Evolutionary conservation across 2,888 invertebrate genomes (phyloP).

Genomic region (Phortica magna): DNA sequence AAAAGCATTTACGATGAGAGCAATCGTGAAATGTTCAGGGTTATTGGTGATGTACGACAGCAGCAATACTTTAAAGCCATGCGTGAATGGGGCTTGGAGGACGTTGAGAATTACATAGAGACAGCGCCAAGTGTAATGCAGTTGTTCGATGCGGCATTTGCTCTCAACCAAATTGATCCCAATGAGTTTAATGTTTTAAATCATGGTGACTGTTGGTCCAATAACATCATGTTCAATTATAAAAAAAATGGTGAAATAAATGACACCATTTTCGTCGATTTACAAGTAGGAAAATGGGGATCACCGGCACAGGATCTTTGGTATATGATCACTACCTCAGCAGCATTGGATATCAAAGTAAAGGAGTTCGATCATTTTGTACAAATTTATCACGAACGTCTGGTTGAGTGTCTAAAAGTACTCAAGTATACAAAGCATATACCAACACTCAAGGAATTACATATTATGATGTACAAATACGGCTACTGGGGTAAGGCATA

Average conservation of each 20-base stretch:
- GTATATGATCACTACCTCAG: slow-evolving; percentile 68
- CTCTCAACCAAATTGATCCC: slow-evolving; percentile 51
- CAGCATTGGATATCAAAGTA: slow-evolving; percentile 61
- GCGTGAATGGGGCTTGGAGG: slow-evolving; percentile 57
- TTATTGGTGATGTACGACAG: slow-evolving; percentile 39
- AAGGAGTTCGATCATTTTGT: slow-evolving; percentile 71
- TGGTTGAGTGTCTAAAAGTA: slow-evolving; percentile 63
- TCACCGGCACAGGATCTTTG: slow-evolving; percentile 70
- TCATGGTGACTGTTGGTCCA: slow-evolving; percentile 74
- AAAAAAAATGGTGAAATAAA: slow-evolving; percentile 54
- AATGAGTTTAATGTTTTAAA: slow-evolving; percentile 70
- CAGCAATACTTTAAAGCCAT: slow-evolving; percentile 49
- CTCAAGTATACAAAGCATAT: slow-evolving; percentile 64
- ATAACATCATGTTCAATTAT: slow-evolving; percentile 72
- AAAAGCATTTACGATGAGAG: slow-evolving; percentile 46
- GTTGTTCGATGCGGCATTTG: slow-evolving; percentile 47
- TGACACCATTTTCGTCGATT: slow-evolving; percentile 67
- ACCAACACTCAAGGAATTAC: slow-evolving; percentile 67
- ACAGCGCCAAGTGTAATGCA: slow-evolving; percentile 38
- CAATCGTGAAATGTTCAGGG: slow-evolving; percentile 48
- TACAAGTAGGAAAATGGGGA: slow-evolving; percentile 71
- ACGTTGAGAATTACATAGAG: slow-evolving; percentile 57
- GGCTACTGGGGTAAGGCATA: slow-evolving; percentile 63
- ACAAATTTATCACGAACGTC: slow-evolving; percentile 66
- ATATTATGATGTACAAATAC: slow-evolving; percentile 63